Base-by-base conservation (phyloP, 2,113 vertebrate genomes). In the Varanus salvator region DNA sequence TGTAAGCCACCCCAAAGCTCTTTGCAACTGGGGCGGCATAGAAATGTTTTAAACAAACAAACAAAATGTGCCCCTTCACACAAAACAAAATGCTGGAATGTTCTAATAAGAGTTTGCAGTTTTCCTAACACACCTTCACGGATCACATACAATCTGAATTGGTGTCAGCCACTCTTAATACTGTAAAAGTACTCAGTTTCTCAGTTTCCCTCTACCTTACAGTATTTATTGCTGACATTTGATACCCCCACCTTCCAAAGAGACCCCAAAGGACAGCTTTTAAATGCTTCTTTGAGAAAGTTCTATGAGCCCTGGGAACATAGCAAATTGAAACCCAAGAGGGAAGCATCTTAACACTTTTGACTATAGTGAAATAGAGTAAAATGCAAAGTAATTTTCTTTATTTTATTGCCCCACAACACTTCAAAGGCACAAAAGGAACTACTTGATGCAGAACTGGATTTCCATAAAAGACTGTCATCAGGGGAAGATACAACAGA, bases 401-500 rank as follows among this genome's bases (percentile, higher is more conserved):
- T 78, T 80, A 7, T 54, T 12, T 87, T 74, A 54, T 57, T 50
- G 2, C 50, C 17, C 57, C 34, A 19, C 23, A 15, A 82, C 66
- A 68, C 87, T 87, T 90, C 21, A 19, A 88, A 99, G 99, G 98
- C 99, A 57, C 99, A 99, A 94, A 99, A 99, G 91, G 99, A 99
- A 23, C 95, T 99, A 87, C 50, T 99, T 77, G 99, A 99, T 87
- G 98, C 98, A 80, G 99, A 99, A 95, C 95, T 99, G 95, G 99
- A 99, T 94, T 98, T 99, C 84, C 98, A 99, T 80, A 99, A 99
- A 95, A 98, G 98, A 85, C 96, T 99, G 7, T 98, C 97, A 38
- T 98, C 99, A 27, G 99, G 99, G 87, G 99, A 99, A 95, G 99
- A 99, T 92, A 99, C 99, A 0, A 99, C 99, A n/a, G 99, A 99